phyloP scores from a whole-genome alignment of 2,797 vertebrate genomes.

The Pipistrellus kuhlii region DNA sequence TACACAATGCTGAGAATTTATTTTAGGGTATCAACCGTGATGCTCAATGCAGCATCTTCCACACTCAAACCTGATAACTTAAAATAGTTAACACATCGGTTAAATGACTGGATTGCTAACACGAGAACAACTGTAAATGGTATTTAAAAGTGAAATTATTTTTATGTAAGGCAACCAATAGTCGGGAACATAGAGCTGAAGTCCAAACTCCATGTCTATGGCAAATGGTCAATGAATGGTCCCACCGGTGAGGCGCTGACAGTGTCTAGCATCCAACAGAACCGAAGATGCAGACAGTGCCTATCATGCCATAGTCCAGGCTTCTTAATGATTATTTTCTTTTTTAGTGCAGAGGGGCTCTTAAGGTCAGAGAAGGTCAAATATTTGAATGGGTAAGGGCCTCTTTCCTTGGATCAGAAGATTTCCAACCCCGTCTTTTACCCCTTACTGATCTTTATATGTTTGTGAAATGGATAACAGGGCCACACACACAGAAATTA shows the following conservation, averaged over 20 bases:
- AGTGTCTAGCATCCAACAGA: background rate
- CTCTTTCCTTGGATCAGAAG: background rate
- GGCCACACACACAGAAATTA: background rate
- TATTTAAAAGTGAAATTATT: background rate
- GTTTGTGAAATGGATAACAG: background rate
- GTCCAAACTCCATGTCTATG: background rate
- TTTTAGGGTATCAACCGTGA: background rate
- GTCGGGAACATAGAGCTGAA: background rate
- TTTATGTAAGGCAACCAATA: background rate
- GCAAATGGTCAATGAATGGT: background rate
- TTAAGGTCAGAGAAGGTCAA: slow-evolving; percentile 27
- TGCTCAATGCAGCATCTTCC: background rate
- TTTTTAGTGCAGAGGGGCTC: background rate
- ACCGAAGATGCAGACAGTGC: background rate
- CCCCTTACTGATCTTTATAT: background rate
- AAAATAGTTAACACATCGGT: background rate
- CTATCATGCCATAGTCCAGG: no score
- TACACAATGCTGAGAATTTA: background rate
- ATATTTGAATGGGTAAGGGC: background rate
- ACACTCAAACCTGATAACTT: slow-evolving; percentile 17
- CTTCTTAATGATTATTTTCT: background rate
- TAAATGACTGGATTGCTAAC: background rate
- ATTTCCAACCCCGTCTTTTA: background rate
- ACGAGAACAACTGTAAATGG: background rate
- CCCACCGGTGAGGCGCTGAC: background rate